Percentiles rank a stretch among this genome's conserved stretches.
phyloP scores from a whole-genome alignment of 2,888 invertebrate genomes.

The Nephrotoma appendiculata region DNA sequence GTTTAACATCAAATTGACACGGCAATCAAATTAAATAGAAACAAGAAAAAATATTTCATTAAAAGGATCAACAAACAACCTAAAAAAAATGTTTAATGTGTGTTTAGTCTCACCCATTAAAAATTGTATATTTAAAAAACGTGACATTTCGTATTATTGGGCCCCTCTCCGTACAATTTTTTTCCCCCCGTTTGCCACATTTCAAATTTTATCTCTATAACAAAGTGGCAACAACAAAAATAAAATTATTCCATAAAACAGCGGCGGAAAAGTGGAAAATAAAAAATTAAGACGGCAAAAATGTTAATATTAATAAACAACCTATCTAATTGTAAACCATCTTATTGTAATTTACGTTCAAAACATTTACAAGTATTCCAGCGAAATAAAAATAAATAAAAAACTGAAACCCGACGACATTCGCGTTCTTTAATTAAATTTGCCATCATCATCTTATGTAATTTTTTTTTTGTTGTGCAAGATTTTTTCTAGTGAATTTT shows the following conservation, averaged over 20 bases:
- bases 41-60: neutral
- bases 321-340: neutral
- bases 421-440: neutral
- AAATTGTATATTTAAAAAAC: neutral
- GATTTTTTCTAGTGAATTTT: neutral
- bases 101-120: neutral
- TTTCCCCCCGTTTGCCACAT: neutral
- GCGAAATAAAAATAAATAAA: neutral
- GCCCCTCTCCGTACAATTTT: neutral
- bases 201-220: neutral
- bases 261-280: neutral
- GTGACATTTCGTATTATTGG: neutral
- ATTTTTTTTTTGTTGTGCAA: neutral
- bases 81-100: neutral
- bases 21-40: neutral
- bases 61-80: neutral
- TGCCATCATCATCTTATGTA: neutral
- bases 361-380: neutral
- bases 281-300: neutral
- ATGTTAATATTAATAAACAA: neutral
- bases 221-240: neutral
- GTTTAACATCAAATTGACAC: neutral
- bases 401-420: neutral
- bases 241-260: neutral
- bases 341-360: neutral